A percentile compares a stretch with the other conserved stretches of the same genome.
Conservation (phyloP, 2,797 vertebrate genomes). For the Ara ararauna region DNA sequence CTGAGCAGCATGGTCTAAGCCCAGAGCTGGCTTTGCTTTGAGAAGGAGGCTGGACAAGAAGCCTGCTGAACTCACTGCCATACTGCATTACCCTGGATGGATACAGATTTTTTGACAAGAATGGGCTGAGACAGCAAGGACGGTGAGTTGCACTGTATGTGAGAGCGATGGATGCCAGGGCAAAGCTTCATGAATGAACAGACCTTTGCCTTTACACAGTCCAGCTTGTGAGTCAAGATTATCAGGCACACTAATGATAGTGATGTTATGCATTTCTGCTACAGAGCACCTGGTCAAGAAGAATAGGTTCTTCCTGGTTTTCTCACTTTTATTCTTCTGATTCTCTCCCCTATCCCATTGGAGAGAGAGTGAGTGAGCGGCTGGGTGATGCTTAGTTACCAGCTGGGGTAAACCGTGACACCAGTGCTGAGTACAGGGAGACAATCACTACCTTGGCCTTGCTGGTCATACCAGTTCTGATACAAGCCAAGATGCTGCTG, state of each 20-base stretch:
- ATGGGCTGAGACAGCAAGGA: neutral
- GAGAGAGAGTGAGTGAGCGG: neutral
- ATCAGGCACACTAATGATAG: neutral
- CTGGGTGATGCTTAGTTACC: neutral
- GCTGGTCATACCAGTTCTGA: neutral
- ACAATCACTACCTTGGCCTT: neutral
- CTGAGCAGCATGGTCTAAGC: neutral
- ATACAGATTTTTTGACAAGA: neutral
- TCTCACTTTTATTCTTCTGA: neutral
- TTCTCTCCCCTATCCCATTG: neutral
- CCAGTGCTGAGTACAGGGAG: neutral
- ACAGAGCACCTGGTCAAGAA: neutral
- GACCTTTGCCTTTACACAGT: neutral
- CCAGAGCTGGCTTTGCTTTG: neutral
- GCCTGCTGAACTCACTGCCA: neutral
- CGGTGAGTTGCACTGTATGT: accelerated
- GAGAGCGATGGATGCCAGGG: neutral
- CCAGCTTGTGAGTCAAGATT: neutral
- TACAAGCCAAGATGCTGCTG: neutral
- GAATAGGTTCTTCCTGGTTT: neutral
- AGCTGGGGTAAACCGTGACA: neutral
- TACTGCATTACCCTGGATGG: neutral
- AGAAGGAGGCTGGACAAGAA: neutral
- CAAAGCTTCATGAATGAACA: accelerated
- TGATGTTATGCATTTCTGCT: neutral